A percentile compares a stretch with the other conserved stretches of the same genome.
Evolutionary conservation across 2,888 invertebrate genomes (phyloP).

Genomic region (Lypha dubia): DNA sequence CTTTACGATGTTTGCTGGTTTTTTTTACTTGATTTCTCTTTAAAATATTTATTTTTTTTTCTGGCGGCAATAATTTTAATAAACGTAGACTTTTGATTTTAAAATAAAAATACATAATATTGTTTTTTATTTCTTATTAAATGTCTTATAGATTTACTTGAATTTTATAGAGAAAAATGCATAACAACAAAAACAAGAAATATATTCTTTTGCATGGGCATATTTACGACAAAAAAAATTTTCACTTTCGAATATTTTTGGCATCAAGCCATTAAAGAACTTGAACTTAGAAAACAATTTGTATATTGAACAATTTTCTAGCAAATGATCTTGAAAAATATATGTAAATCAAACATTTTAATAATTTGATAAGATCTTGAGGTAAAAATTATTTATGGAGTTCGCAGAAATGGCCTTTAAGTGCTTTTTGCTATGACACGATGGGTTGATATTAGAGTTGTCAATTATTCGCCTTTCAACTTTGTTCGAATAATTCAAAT

Average conservation of each 20-base stretch:
- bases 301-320: slow-evolving; percentile 38
- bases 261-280: slow-evolving; percentile 47
- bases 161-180: slow-evolving; percentile 23
- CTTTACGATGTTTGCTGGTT: neutral
- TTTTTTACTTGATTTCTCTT: neutral
- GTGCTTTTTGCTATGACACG: too few relatives aligned
- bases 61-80: slow-evolving; percentile 43
- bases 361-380: neutral
- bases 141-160: slow-evolving; percentile 7
- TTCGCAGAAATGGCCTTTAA: too few relatives aligned
- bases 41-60: slow-evolving; percentile 1
- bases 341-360: too few relatives aligned
- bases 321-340: slow-evolving; percentile 60
- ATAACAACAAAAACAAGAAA: neutral
- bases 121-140: slow-evolving; percentile 23
- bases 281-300: slow-evolving; percentile 55
- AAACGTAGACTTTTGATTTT: slow-evolving; percentile 5
- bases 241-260: slow-evolving; percentile 49
- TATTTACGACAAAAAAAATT: slow-evolving; percentile 25
- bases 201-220: neutral
- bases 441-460: too few relatives aligned
- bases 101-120: neutral
- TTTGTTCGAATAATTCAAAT: too few relatives aligned
- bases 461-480: too few relatives aligned
- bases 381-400: neutral